Base-by-base conservation (phyloP, 2,113 vertebrate species). In the Tachysurus fulvidraco region DNA sequence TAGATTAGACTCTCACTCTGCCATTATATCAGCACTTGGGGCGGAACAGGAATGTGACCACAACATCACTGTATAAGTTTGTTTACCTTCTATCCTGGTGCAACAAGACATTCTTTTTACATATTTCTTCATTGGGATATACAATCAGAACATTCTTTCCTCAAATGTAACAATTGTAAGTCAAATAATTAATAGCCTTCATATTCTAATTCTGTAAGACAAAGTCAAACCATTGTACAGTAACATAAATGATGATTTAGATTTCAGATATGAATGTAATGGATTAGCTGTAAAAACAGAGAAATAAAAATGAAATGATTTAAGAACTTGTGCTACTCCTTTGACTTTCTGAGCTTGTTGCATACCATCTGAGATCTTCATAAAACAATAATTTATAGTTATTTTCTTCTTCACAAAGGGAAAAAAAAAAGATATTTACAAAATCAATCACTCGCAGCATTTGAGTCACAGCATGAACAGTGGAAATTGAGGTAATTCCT, bases 401-500 rank as follows among this genome's bases (percentile, higher is more conserved):
- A 85, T 79, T 76, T 77, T 79, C 57, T 88, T 85, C 65, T 87
- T 87, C 90, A 90, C 85, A 86, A 88, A 85, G 23, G 52, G 67
- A 76, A 21, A 28, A 78, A 52, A 28, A 55, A 12, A n/a, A 78
- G 2, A 90, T 89, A 88, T 91, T 85, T 90, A 90, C 90, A 91
- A 78, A 80, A 60, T 60, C 60, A 82, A 88, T 67, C 85, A 78
- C 85, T 86, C 79, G 50, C 81, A 79, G 82, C 78, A 85, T 86
- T 81, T 79, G 25, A 78, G 65, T 90, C 85, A 90, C 87, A 88
- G 87, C 84, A 87, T 89, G 86, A 88, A 80, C 82, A 84, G 83
- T 83, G 55, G 46, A 88, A 73, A 79, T 52, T 88, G 90, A 91
- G 89, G 89, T 92, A 84, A 90, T 88, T 88, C 87, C 85, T 85